These are phyloP conservation scores for Euleptes europaea DNA, from an alignment of 2,113 vertebrate species.

Conservation along the genomic window DNA sequence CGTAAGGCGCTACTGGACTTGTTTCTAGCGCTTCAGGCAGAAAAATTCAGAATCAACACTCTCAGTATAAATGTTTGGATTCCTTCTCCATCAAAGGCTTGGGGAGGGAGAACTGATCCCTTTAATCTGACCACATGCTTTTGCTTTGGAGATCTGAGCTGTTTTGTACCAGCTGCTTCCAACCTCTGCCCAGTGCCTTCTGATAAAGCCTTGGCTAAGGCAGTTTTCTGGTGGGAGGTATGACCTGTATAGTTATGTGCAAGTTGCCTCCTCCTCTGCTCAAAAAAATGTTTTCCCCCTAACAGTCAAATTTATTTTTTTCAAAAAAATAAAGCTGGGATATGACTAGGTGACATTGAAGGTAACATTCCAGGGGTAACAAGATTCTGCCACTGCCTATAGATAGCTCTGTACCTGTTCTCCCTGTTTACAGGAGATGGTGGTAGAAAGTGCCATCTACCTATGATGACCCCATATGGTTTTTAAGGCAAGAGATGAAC, in stretches of 20 bases:
- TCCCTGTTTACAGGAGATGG: too few relatives aligned
- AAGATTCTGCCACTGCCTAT: background rate
- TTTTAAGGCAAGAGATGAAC: too few relatives aligned
- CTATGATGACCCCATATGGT: too few relatives aligned
- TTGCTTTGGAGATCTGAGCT: conserved; percentile 61
- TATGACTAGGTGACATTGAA: background rate
- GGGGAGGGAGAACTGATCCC: conserved; percentile 50
- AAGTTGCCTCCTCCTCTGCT: conserved; percentile 45
- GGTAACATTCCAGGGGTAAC: background rate
- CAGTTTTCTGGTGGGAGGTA: conserved; percentile 54
- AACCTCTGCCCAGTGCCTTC: conserved; percentile 40
- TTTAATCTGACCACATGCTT: conserved; percentile 76
- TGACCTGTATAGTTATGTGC: conserved; percentile 46
- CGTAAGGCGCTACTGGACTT: too few relatives aligned
- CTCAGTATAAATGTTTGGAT: conserved; percentile 67
- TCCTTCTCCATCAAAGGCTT: conserved; percentile 61
- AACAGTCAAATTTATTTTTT: background rate
- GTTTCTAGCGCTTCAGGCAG: conserved; percentile 48
- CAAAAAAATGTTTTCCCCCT: too few relatives aligned
- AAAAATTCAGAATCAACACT: conserved; percentile 66
- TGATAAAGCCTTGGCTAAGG: conserved; percentile 58
- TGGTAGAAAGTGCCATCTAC: too few relatives aligned
- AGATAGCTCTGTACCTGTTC: background rate
- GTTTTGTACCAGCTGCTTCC: conserved; percentile 68
- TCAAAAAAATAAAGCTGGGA: background rate